Evolutionary conservation across 92 coral and sea anemone species (phyloP), one percentile per base, ranked within the genome.

Genomic region (Phenganax subtilis): DNA sequence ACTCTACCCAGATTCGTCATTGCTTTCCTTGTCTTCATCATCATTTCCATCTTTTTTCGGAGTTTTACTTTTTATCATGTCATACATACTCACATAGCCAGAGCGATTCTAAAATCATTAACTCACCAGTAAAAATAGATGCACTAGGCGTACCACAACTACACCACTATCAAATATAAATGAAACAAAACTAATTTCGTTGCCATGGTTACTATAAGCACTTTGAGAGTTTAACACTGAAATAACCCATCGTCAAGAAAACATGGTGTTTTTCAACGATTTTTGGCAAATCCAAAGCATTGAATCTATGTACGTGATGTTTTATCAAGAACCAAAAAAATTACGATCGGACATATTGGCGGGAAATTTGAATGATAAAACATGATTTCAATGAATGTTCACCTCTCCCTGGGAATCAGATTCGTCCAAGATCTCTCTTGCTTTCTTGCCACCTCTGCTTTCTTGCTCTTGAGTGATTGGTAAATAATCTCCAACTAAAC

Each of bases 331-430:
- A 37, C 47, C 47, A 37, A 37, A 37, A 5, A 37, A 37, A 37
- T 37, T 37, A 37, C 47, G 47, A 37, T 37, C 47, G 47, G 47
- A 37, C 2, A 90, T 88, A 88, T 88, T 88, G 98, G 98, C 98
- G 98, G 94, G 91, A 93, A 93, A 91, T 93, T 93, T 91, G 90
- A 93, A 93, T 64, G 44, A 27, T 7, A 51, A 55, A 30, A 29
- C 47, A 0, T 6, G 0, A 30, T 29, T 30, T 6, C 0, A 68
- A 30, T 30, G 20, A 68, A 17, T 6, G 9, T 9, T 59, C 71
- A 93, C 97, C 96, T 90, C 90, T 12, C 85, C 96, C 10, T 85
- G 84, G 30, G 87, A 81, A 9, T 85, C 87, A 12, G 88, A 89
- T 12, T 66, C 85, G 29, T 86, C 97, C 12, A 66, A 81, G 4